phyloP scores from a whole-genome alignment of 2,113 vertebrate genomes.

The Saimiri boliviensis region DNA sequence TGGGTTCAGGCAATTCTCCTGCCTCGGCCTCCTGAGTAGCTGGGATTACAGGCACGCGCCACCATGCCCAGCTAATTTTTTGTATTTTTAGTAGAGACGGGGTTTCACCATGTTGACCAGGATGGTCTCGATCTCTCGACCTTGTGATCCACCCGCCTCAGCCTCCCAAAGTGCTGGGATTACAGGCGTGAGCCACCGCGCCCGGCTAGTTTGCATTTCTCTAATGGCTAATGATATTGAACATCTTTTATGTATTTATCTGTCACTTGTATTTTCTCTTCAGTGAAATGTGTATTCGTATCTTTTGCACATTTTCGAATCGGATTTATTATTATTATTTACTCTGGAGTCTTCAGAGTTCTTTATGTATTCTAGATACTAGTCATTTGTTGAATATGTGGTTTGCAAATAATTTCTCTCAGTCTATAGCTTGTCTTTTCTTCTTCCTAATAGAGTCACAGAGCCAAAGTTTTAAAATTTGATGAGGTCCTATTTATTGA shows the following conservation, averaged over 20 bases:
- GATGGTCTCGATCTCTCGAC: not conserved
- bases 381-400: not conserved
- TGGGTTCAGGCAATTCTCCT: not conserved
- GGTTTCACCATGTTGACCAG: not conserved
- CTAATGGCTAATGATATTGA: not conserved
- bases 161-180: not conserved
- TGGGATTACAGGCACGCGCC: not conserved
- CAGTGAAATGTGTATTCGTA: not conserved
- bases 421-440: not conserved
- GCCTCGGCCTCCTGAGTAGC: not conserved
- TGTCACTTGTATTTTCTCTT: not conserved
- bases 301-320: not conserved
- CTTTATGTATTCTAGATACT: not conserved
- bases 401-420: not conserved
- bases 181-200: not conserved
- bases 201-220: not conserved
- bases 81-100: not conserved
- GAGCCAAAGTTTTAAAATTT: not conserved
- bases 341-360: not conserved
- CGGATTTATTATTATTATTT: not conserved
- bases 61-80: not conserved
- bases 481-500: not conserved
- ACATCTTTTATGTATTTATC: not conserved
- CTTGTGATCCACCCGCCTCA: too few species aligned
- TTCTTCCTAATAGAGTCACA: not conserved